A percentile compares a stretch with the other conserved stretches of the same genome.
These are phyloP conservation scores for Phodopus roborovskii DNA, from an alignment of 2,113 vertebrate genomes.

Conservation along the genomic window DNA sequence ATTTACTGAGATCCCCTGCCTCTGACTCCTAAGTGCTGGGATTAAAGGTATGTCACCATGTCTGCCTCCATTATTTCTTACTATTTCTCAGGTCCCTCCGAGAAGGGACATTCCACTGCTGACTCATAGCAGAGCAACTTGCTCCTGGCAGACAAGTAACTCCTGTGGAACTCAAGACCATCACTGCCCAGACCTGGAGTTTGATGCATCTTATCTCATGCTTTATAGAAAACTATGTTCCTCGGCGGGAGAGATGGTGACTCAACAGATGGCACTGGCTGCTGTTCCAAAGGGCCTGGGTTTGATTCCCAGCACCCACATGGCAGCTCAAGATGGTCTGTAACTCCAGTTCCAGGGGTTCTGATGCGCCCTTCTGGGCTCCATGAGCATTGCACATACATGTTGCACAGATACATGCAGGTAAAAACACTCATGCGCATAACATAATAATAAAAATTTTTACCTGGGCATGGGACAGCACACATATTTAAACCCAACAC, in stretches of 20 bases:
- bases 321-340: not conserved
- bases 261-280: not conserved
- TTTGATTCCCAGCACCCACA: not conserved
- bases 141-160: not conserved
- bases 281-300: not conserved
- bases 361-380: not conserved
- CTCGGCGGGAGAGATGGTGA: not conserved
- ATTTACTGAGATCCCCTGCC: not conserved
- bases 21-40: not conserved
- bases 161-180: not conserved
- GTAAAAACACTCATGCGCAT: not conserved
- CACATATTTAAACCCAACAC: not conserved
- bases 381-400: not conserved
- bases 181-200: not conserved
- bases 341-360: not conserved
- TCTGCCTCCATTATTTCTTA: not conserved
- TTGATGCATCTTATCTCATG: not conserved
- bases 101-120: not conserved
- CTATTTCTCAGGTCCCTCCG: not conserved
- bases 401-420: not conserved
- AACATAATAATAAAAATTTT: not conserved
- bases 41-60: not conserved
- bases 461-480: not conserved
- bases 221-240: not conserved
- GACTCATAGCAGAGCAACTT: too few species aligned